Conservation (phyloP, 2,113 vertebrate genomes). For the Protobothrops flavoviridis region DNA sequence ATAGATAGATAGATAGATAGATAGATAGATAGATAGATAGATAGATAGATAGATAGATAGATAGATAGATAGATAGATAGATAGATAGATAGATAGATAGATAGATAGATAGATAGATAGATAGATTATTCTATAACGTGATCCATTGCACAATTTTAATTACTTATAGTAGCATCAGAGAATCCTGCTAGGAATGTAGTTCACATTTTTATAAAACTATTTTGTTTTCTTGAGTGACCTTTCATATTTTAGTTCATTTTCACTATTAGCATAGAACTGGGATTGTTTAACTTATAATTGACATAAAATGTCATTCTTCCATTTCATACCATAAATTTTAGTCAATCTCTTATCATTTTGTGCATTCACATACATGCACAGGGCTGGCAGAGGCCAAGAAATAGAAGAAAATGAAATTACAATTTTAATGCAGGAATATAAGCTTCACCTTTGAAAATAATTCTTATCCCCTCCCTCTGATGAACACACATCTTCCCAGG, state of each 20-base stretch:
- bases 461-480: not conserved
- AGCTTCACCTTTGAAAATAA: not conserved
- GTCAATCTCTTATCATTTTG: not conserved
- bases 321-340: not conserved
- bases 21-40: too few species aligned
- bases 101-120: too few species aligned
- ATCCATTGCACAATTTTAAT: constrained; percentile 48
- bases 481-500: constrained; percentile 6
- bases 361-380: not conserved
- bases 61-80: too few species aligned
- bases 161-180: not conserved
- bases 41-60: too few species aligned
- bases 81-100: too few species aligned
- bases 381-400: not conserved
- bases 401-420: not conserved
- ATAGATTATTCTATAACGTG: constrained; percentile 22
- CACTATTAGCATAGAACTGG: not conserved
- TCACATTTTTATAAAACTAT: constrained; percentile 6
- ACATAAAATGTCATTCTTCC: not conserved
- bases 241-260: not conserved
- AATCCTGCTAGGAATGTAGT: not conserved
- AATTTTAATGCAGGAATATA: not conserved
- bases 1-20: too few species aligned
- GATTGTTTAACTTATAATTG: not conserved
- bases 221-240: not conserved